Percentiles rank a stretch among this genome's conserved stretches.
These are phyloP conservation scores for Hartigia nigra DNA, from an alignment of 2,888 invertebrate species.

Conservation along the genomic window DNA sequence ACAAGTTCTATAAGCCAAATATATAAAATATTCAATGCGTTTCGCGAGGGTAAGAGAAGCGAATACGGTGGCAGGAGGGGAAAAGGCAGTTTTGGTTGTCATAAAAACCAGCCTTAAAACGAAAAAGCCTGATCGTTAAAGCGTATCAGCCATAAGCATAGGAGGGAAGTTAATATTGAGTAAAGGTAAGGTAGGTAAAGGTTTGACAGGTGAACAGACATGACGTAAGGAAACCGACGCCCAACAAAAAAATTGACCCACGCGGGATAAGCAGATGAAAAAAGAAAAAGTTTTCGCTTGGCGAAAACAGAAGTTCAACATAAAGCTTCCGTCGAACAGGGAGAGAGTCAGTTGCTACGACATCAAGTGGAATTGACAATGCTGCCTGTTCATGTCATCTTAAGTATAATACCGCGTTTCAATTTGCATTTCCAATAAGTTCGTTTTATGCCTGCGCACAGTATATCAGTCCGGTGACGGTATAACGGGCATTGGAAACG, in stretches of 20 bases:
- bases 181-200: neutral
- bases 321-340: neutral
- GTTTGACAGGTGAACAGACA: neutral
- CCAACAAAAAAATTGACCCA: too few relatives aligned
- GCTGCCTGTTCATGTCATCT: neutral
- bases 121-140: neutral
- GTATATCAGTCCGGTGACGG: neutral
- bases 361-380: neutral
- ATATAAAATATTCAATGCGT: neutral
- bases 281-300: neutral
- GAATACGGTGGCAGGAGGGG: neutral
- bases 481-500: constrained; percentile 41
- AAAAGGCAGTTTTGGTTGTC: neutral
- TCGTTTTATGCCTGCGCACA: constrained; percentile 24
- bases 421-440: constrained; percentile 44
- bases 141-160: neutral
- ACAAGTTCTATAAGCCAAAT: neutral
- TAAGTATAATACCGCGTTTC: constrained; percentile 19
- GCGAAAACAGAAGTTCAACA: neutral
- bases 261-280: neutral
- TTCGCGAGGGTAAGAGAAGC: neutral
- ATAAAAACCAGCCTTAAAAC: neutral
- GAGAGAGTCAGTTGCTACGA: neutral
- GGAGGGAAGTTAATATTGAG: too few relatives aligned
- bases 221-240: neutral